Evolutionary conservation across 2,888 invertebrate species (phyloP), one percentile per base, ranked within the genome.

Genomic region (Lepidocyrtoides sp.): DNA sequence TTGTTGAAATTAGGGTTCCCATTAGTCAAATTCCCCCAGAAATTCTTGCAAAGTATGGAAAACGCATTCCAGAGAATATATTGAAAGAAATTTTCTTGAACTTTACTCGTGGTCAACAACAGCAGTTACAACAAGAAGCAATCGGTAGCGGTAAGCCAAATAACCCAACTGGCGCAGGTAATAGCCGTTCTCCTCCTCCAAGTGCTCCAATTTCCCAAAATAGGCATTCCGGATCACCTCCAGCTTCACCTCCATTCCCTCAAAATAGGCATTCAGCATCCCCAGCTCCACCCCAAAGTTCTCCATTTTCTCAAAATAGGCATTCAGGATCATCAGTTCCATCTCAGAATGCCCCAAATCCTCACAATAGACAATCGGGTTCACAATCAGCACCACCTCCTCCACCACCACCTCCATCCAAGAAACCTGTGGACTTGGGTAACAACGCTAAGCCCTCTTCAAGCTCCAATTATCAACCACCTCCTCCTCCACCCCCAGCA

Each of bases 11-110:
- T 60, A 69, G 89, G 5, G 89, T 89, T 5, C 89, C 89, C 20
- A 10, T 89, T 26, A 89, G 89, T 79, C 89, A 89, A 48, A 89
- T 89, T 83, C 89, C 89, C 60, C 89, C 89, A 83, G 89, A 89
- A 32, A 89, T 89, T 75, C 48, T 89, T 10, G 82, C 89, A 2
- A 89, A 89, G 83, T 89, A 89, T 77, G 89, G 89, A 51, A 89
- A 89, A 26, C 83, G 89, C 2, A 89, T 89, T 84, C 89, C 89
- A 36, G 89, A 89, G 32, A 23, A 89, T 44, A 84, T 89, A 41
- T 66, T 89, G 77, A 89, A 89, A 14, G 89, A 89, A 60, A 89
- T 89, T 26, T 89, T 89, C 54, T 20, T 89, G 14, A 89, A 89
- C 79, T 89, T 89, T 48, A 89, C 89, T n/a, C 60, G 84, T 36